Base-by-base conservation (phyloP, 2,888 invertebrate genomes). In the Hedychridium roseum region DNA sequence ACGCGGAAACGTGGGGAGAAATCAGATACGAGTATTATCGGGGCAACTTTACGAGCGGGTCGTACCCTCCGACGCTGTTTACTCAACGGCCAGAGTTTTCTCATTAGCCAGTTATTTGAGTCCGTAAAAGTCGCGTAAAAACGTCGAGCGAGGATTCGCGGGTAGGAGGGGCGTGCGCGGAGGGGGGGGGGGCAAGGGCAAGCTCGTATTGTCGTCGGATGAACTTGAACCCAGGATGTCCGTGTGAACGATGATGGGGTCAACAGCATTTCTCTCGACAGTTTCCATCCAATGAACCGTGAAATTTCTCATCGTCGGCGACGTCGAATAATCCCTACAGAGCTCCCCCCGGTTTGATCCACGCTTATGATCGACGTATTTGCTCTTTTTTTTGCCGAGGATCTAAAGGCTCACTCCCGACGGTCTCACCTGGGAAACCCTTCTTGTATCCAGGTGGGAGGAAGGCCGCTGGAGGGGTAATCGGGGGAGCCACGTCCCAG, bases 401-500 rank as follows among this genome's bases (percentile, higher is more conserved):
- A n/a, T n/a, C n/a, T n/a, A n/a, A n/a, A n/a, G n/a, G n/a, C n/a
- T n/a, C n/a, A n/a, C n/a, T n/a, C n/a, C n/a, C 23, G 9, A 12
- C n/a, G 14, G 12, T 21, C 72, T 73, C 71, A 78, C 78, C 78
- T 70, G 74, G 64, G 48, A 73, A 72, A 37, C 73, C 74, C 57
- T 79, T 79, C 61, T 82, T 84, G 67, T 85, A 86, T 30, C 85
- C 86, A 16, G 84, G 83, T 2, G 86, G 84, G 40, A 86, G 79
- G 68, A 88, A 88, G 45, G 86, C 86, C 5, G 87, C 86, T 11
- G 88, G 88, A 17, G 87, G 87, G 20, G 87, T 87, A 57, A 87
- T 87, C 18, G 87, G 87, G 18, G 85, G 82, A 54, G 83, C 85
- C 3, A 80, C 75, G 61, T 85, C 84, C 84, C 84, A 85, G 57